Evolutionary conservation across 2,888 invertebrate species (phyloP).

Genomic region (Mechanitis mazaeus): DNA sequence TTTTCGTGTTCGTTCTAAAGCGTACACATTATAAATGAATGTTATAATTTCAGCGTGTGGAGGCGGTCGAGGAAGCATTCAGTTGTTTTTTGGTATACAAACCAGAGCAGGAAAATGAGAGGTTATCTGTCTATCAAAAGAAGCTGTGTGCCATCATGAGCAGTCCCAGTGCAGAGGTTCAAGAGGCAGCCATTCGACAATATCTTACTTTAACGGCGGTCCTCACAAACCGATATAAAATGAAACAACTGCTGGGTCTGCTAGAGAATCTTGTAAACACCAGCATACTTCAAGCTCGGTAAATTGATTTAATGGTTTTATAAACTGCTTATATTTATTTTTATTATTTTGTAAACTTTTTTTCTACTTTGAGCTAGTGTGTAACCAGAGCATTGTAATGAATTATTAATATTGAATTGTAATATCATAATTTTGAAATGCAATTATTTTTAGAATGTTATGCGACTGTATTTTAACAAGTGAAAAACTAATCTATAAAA

Average conservation of each 20-base stretch:
- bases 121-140: slow-evolving; percentile 80
- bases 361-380: neutral
- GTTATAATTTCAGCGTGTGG: slow-evolving; percentile 79
- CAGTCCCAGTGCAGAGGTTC: slow-evolving; percentile 81
- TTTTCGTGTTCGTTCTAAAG: neutral
- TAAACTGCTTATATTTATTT: neutral
- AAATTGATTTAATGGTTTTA: slow-evolving; percentile 29
- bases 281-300: slow-evolving; percentile 86
- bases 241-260: slow-evolving; percentile 85
- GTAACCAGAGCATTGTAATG: slow-evolving; percentile 1
- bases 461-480: slow-evolving; percentile 91
- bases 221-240: slow-evolving; percentile 84
- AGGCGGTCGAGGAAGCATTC: slow-evolving; percentile 92
- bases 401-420: slow-evolving; percentile 2
- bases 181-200: slow-evolving; percentile 84
- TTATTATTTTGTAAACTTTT: neutral
- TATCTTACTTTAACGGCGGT: slow-evolving; percentile 84
- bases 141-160: slow-evolving; percentile 82
- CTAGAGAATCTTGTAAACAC: slow-evolving; percentile 85
- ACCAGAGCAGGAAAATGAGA: slow-evolving; percentile 81
- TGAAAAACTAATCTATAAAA: slow-evolving; percentile 87
- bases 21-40: slow-evolving; percentile 7
- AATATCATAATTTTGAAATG: neutral
- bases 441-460: slow-evolving; percentile 78
- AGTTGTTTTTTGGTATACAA: slow-evolving; percentile 90